A percentile compares a stretch with the other conserved stretches of the same genome.
These are phyloP conservation scores for Lophochroa leadbeateri DNA, from an alignment of 2,113 vertebrate genomes.

Conservation along the genomic window DNA sequence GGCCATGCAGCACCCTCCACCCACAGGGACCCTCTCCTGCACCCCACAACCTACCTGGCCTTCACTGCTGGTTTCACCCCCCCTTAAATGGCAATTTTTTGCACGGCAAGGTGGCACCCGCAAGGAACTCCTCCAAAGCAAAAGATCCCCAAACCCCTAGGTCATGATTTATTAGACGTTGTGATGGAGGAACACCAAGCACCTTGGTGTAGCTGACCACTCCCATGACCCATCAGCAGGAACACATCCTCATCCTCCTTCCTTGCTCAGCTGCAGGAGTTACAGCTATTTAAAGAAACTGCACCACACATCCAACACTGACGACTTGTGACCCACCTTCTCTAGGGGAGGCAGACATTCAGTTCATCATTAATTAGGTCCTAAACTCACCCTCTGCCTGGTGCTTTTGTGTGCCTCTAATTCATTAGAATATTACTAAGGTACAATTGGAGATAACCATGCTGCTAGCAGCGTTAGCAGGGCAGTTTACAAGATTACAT, in stretches of 20 bases:
- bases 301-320: background rate
- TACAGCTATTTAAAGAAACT: constrained; percentile 6
- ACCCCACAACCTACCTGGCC: background rate
- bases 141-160: background rate
- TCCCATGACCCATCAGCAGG: fast-evolving
- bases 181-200: background rate
- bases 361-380: background rate
- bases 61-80: background rate
- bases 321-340: background rate
- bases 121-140: fast-evolving
- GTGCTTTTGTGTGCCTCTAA: background rate
- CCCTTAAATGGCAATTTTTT: background rate
- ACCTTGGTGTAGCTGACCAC: background rate
- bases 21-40: fast-evolving
- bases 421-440: constrained; percentile 17
- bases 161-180: fast-evolving
- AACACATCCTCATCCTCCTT: background rate
- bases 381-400: background rate
- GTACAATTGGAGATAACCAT: background rate
- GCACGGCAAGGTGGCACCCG: background rate
- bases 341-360: background rate
- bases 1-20: background rate
- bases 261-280: background rate
- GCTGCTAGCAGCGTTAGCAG: background rate
- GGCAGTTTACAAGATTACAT: constrained; percentile 32